Base-by-base conservation (phyloP, 2,113 vertebrate genomes). In the Lethenteron camtschaticum region DNA sequence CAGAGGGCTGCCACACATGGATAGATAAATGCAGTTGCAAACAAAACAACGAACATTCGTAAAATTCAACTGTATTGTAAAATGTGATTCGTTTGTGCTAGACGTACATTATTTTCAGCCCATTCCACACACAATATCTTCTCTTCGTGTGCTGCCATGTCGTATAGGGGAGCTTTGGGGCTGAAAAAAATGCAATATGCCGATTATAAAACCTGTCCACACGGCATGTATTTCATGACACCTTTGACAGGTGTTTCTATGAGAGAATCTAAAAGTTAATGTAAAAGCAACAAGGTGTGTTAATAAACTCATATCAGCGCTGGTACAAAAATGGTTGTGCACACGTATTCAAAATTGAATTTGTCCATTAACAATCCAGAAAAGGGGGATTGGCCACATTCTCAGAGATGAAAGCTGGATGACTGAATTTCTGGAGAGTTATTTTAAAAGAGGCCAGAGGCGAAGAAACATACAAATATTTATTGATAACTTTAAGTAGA, bases 71-170 rank as follows among this genome's bases (percentile, higher is more conserved):
- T 12, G 56, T 20, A 57, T 10, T 24, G 20, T 16, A 70, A 24
- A 70, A 69, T 9, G 20, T n/a, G 13, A n/a, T 68, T n/a, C 8
- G 41, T 41, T 41, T 41, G 41, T 41, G 41, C 41, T 41, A 41
- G 71, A 73, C 86, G 84, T 81, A 99, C 94, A 85, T 87, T 87
- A 9, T 80, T 80, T 76, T 95, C 90, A 75, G 90, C 88, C 92
- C 94, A 99, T 76, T 95, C 89, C 73, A 90, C 88, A 75, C 89
- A 90, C 24, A 99, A 80, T 74, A 99, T 90, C 78, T 90, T 95
- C 78, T 99, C 92, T 80, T 89, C 86, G 1, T 99, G 94, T 74
- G 90, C 94, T n/a, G 88, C 86, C 77, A 99, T 71, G 73, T 99
- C 90, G 72, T 96, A 99, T 3, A 99, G 81, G 71, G 94, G 88